Evolutionary conservation across 2,888 invertebrate genomes (phyloP), one percentile per base, ranked within the genome.

Genomic region (Chrysina gloriosa): DNA sequence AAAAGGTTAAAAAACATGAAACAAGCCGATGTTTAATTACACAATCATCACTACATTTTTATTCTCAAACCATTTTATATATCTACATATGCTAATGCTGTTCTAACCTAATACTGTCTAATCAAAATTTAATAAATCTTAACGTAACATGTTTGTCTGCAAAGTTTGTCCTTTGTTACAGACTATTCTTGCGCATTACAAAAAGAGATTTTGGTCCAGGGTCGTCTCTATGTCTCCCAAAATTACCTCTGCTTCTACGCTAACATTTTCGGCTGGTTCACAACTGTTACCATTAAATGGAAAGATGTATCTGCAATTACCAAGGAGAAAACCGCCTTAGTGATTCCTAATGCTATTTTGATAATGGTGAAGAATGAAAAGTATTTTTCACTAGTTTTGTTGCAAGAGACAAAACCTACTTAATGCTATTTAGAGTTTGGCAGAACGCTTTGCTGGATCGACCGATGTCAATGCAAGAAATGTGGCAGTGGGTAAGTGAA

Each of bases 101-200:
- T 31, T 31, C 31, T 31, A n/a, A 31, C 31, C 7, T 31, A 31
- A 31, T 31, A 31, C 1, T 31, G n/a, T 31, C 1, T 31, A 31
- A 3, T n/a, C n/a, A n/a, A n/a, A 34, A 7, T 34, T 34, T 34
- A 3, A 11, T 2, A 34, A 34, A 9, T 36, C 5, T n/a, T 2
- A 5, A 3, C 5, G 14, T 36, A 23, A 61, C 16, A 21, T 45
- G 45, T 42, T 39, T 42, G 3, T 61, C 4, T 19, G 16, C 1
- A 25, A 63, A 5, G n/a, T 47, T 61, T 14, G 74, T 45, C 11
- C 29, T 64, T 64, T 74, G 76, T 85, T 86, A 56, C 84, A 97
- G 98, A 98, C 86, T 98, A 98, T 85, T 96, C 97, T 11, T 98
- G 98, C 86, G 98, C 98, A 5, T 86, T 97, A 42, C 98, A 98